A percentile compares a stretch with the other conserved stretches of the same genome.
Evolutionary conservation across 2,797 vertebrate genomes (phyloP).

Genomic region (Dromococcyx pavoninus): DNA sequence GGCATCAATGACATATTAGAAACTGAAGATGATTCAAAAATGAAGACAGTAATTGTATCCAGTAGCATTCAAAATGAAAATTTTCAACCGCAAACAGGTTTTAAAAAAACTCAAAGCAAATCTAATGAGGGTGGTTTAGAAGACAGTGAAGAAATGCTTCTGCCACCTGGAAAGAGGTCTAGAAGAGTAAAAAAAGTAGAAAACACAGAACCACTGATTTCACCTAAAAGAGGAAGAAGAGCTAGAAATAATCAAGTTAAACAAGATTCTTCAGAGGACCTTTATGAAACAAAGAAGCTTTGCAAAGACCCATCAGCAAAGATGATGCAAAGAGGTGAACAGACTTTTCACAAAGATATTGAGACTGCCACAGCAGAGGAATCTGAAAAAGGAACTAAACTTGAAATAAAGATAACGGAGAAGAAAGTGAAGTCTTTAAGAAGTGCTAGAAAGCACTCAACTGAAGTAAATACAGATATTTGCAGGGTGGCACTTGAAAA

Average conservation of each 20-base stretch:
- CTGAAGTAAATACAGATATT: background rate
- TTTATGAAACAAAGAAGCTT: background rate
- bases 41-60: background rate
- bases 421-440: background rate
- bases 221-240: slow-evolving; percentile 26
- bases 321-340: background rate
- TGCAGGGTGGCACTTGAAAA: background rate
- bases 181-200: background rate
- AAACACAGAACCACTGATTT: background rate
- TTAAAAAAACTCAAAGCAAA: background rate
- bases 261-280: background rate
- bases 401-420: background rate
- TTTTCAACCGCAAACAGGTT: background rate
- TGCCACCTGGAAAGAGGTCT: background rate
- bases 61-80: background rate
- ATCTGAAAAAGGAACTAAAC: background rate
- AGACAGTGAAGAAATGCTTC: background rate
- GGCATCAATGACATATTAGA: fast-evolving
- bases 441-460: background rate
- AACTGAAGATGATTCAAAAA: background rate
- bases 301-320: background rate
- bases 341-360: background rate
- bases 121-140: background rate
- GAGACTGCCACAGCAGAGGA: background rate
- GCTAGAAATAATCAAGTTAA: background rate